Evolutionary conservation across 2,113 vertebrate species (phyloP).

Genomic region (Stictonetta naevosa): DNA sequence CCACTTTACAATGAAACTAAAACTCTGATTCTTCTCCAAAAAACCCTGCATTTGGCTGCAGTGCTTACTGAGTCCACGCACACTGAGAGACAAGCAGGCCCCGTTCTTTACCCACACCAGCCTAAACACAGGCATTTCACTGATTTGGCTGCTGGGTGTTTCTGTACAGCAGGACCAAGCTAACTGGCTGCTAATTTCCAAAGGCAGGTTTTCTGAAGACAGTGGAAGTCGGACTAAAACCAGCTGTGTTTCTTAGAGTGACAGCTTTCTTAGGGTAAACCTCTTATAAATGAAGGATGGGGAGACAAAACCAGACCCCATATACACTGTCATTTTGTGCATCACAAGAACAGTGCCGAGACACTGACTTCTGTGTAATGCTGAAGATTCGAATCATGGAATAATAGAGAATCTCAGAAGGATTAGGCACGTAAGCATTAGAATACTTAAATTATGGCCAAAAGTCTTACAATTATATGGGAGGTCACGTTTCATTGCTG

Average conservation of each 20-base stretch:
- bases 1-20: not conserved
- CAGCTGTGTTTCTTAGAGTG: not conserved
- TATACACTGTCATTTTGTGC: not conserved
- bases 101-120: fast-evolving
- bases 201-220: not conserved
- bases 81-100: not conserved
- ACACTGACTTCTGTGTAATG: not conserved
- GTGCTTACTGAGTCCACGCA: not conserved
- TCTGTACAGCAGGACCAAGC: not conserved
- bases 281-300: not conserved
- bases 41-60: not conserved
- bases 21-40: not conserved
- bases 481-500: not conserved
- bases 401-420: not conserved
- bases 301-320: not conserved
- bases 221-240: not conserved
- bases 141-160: not conserved
- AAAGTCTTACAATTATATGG: not conserved
- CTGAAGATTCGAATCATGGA: not conserved
- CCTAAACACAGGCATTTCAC: not conserved
- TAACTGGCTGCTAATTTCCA: not conserved
- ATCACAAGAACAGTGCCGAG: fast-evolving
- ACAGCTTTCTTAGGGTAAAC: not conserved
- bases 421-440: not conserved
- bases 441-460: not conserved